phyloP scores from a whole-genome alignment of 2,888 invertebrate genomes.

The Polyommatus icarus region DNA sequence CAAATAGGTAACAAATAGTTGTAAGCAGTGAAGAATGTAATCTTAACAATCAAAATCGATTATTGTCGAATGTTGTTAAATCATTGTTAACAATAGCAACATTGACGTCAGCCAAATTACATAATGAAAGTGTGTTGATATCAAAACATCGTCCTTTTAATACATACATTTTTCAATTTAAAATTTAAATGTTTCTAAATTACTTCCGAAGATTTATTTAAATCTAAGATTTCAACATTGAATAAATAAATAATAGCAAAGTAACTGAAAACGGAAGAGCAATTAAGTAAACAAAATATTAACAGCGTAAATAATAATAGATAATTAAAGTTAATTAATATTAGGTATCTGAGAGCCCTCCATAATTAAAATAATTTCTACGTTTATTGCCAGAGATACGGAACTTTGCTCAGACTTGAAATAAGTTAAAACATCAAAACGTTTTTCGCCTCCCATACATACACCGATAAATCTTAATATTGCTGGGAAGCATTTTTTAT shows the following conservation, averaged over 20 bases:
- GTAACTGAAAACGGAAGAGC: background rate
- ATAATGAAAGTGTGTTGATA: slow-evolving; percentile 20
- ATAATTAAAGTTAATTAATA: background rate
- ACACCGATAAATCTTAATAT: no score
- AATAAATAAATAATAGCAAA: background rate
- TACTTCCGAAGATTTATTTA: background rate
- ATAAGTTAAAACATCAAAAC: background rate
- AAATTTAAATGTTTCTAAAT: background rate
- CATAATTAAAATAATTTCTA: background rate
- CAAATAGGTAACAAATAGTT: no score
- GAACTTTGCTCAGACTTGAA: background rate
- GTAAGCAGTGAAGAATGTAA: no score
- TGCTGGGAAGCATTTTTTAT: no score
- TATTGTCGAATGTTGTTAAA: background rate
- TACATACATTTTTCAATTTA: background rate
- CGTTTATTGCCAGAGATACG: no score
- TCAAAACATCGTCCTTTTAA: background rate
- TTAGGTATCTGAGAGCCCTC: background rate
- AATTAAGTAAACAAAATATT: background rate
- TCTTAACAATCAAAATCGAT: slow-evolving; percentile 2
- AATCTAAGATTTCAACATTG: background rate
- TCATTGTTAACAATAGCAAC: slow-evolving; percentile 11
- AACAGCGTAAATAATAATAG: background rate
- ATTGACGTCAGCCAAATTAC: background rate
- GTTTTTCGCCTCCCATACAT: background rate